Evolutionary conservation across 2,888 invertebrate species (phyloP).

Genomic region (Apamea epomidion): DNA sequence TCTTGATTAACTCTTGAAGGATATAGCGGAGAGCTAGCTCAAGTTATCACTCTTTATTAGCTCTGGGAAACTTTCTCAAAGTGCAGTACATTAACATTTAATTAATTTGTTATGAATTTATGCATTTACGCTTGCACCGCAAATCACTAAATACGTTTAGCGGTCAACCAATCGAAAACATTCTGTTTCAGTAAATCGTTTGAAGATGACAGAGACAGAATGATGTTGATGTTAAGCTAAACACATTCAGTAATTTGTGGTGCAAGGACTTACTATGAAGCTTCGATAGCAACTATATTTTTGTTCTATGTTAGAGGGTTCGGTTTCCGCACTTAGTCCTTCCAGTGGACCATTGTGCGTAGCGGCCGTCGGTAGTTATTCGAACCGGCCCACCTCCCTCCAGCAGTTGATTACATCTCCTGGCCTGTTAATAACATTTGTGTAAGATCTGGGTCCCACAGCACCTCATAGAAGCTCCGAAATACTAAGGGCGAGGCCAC

Average conservation of each 20-base stretch:
- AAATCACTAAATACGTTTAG: background rate
- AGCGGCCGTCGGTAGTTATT: no score
- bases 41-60: conserved; percentile 4
- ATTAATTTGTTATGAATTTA: conserved; percentile 14
- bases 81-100: background rate
- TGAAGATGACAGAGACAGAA: background rate
- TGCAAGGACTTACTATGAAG: background rate
- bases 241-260: background rate
- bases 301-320: no score
- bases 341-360: no score
- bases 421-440: no score
- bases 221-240: background rate
- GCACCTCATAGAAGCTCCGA: background rate
- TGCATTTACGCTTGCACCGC: background rate
- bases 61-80: conserved; percentile 1
- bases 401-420: no score
- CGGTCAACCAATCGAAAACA: background rate
- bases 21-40: conserved; percentile 2
- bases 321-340: no score
- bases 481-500: background rate
- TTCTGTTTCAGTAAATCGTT: background rate
- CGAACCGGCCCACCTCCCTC: no score
- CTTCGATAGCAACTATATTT: background rate
- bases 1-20: conserved; percentile 16
- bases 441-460: no score